Percentiles rank a stretch among this genome's conserved stretches.
Evolutionary conservation across 2,888 invertebrate species (phyloP).

Genomic region (Hybos culiciformis): DNA sequence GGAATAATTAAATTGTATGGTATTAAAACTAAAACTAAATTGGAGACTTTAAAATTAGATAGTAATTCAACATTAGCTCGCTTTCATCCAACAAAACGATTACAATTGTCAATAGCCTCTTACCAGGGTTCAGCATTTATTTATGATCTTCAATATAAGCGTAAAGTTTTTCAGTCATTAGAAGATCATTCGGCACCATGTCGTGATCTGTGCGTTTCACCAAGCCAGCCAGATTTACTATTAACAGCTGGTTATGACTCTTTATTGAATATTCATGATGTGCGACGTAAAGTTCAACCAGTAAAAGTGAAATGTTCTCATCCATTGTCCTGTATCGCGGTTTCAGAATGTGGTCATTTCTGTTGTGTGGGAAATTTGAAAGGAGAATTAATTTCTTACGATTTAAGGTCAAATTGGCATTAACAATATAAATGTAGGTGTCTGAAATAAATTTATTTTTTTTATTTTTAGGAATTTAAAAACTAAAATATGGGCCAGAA

Average conservation of each 20-base stretch:
- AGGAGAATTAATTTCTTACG: constrained; percentile 31
- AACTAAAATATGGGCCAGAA: constrained; percentile 20
- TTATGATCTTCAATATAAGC: constrained; percentile 28
- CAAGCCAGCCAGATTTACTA: constrained; percentile 24
- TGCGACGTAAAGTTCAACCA: constrained; percentile 25
- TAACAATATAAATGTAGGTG: no score
- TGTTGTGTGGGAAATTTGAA: constrained; percentile 33
- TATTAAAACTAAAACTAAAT: constrained; percentile 27
- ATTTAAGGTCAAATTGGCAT: constrained; percentile 17
- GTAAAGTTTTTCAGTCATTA: constrained; percentile 22
- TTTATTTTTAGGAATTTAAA: no score
- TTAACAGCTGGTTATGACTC: constrained; percentile 34
- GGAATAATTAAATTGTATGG: constrained; percentile 30
- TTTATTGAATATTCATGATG: constrained; percentile 32
- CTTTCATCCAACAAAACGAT: constrained; percentile 32
- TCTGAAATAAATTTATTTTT: no score
- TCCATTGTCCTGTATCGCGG: constrained; percentile 28
- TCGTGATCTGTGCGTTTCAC: constrained; percentile 30
- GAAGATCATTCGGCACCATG: constrained; percentile 32
- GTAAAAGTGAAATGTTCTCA: constrained; percentile 22
- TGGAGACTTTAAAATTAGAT: constrained; percentile 27
- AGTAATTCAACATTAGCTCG: constrained; percentile 30
- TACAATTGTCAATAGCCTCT: constrained; percentile 27
- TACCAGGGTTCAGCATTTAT: constrained; percentile 28
- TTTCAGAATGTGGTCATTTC: constrained; percentile 31